Percentiles rank a stretch among this genome's conserved stretches.
These are phyloP conservation scores for Clarias fuscus DNA, from an alignment of 2,797 vertebrate genomes.

Conservation along the genomic window DNA sequence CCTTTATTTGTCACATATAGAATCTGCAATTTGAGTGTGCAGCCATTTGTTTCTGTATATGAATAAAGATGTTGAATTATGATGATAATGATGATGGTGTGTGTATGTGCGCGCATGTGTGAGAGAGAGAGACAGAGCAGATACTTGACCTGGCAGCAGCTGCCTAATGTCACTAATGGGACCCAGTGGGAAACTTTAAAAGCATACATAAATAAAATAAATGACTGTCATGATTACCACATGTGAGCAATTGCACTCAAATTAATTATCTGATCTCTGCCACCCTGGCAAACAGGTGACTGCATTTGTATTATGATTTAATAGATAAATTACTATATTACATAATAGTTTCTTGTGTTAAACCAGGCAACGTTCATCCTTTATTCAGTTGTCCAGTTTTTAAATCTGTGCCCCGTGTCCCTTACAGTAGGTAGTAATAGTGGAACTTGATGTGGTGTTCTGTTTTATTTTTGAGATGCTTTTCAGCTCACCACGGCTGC, in stretches of 20 bases:
- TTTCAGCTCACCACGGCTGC: not conserved
- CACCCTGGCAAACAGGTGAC: not conserved
- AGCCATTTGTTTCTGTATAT: constrained; percentile 8
- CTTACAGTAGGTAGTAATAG: not conserved
- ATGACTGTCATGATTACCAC: constrained; percentile 41
- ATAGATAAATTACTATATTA: not conserved
- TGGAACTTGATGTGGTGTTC: not conserved
- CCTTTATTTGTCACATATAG: not conserved
- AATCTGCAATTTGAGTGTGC: not conserved
- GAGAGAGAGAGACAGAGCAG: constrained; percentile 3
- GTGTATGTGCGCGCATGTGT: constrained; percentile 12
- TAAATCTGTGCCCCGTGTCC: not conserved
- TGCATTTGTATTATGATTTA: not conserved
- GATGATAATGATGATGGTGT: not conserved
- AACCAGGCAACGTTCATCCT: not conserved
- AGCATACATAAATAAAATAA: constrained; percentile 35
- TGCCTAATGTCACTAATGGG: constrained; percentile 49
- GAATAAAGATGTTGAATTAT: constrained; percentile 1
- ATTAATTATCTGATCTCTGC: constrained; percentile 16
- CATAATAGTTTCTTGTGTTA: not conserved
- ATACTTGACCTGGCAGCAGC: constrained; percentile 25
- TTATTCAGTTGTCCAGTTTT: not conserved
- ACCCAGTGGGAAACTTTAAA: constrained; percentile 26
- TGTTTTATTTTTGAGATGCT: not conserved
- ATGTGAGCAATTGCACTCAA: constrained; percentile 15